Base-by-base conservation (phyloP, 1,140 invertebrate species). In the Drosophila funebris region DNA sequence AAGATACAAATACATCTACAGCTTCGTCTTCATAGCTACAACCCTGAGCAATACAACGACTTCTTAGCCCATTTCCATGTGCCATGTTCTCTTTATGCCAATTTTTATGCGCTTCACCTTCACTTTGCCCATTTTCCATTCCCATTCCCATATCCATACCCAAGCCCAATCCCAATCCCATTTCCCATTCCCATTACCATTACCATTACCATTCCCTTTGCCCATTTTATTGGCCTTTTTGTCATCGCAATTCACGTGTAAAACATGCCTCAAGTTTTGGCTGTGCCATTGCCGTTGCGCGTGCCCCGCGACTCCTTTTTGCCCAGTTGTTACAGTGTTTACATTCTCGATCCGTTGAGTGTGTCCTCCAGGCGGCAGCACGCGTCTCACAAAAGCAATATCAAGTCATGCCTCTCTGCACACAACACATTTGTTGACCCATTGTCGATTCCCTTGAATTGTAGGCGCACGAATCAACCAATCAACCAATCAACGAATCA, bases 231-330 rank as follows among this genome's bases (percentile, higher is more conserved):
- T 78, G 66, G 78, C 39, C 83, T 88, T 85, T 85, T 87, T 84
- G 80, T 84, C 70, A 54, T 75, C 31, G 54, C 66, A 76, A 78
- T 89, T 89, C 74, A 89, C 83, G 78, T 73, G 83, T 87, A 87
- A 78, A 88, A 88, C 72, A 83, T 69, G 29, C 75, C 69, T 62
- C 53, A 36, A 80, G 13, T 73, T 73, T 66, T 44, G 13, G 36
- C 31, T 13, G 33, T 63, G 14, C 29, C 48, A 27, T 18, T 57
- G 13, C 14, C 54, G n/a, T 24, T 22, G 13, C 52, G 31, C 52
- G 33, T 37, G 31, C 33, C 14, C 14, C 52, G 50, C 64, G 56
- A 41, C 43, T 68, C 64, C 64, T 58, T 53, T 57, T 48, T 43
- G 52, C 22, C 37, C 61, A 66, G 44, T 57, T 56, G 18, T 11